phyloP scores from a whole-genome alignment of 2,113 vertebrate species.

The Chaetura pelagica region DNA sequence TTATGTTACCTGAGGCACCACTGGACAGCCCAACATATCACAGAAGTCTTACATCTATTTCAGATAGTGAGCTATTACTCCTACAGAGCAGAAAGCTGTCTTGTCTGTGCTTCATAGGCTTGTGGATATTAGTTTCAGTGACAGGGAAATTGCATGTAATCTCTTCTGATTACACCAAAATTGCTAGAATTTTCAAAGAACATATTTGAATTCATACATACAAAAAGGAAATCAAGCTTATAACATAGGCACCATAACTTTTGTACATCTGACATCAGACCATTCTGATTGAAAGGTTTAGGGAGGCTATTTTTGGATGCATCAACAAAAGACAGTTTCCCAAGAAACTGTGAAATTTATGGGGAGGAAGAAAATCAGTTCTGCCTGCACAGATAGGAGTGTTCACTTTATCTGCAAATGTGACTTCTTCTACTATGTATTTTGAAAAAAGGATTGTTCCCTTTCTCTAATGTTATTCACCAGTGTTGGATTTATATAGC shows the following conservation, averaged over 20 bases:
- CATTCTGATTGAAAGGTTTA: constrained; percentile 14
- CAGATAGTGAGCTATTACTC: not conserved
- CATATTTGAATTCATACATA: constrained; percentile 17
- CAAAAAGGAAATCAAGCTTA: constrained; percentile 44
- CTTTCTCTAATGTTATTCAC: not conserved
- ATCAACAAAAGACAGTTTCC: constrained; percentile 10
- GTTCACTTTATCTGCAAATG: constrained; percentile 16
- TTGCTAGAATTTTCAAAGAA: constrained; percentile 47
- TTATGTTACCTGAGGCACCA: not conserved
- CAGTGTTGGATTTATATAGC: not conserved
- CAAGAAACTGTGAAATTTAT: not conserved
- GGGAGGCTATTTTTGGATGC: not conserved
- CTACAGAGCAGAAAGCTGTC: not conserved
- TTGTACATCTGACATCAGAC: constrained; percentile 10
- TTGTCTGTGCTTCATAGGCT: not conserved
- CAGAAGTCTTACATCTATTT: constrained; percentile 10
- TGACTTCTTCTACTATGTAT: not conserved
- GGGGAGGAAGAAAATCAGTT: not conserved
- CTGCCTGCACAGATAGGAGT: not conserved
- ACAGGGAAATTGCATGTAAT: constrained; percentile 40
- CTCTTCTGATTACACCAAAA: constrained; percentile 46
- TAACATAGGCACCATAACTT: constrained; percentile 33
- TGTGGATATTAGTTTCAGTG: constrained; percentile 4
- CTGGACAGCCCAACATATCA: constrained; percentile 2
- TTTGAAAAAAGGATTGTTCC: not conserved